Evolutionary conservation across 1,140 invertebrate species (phyloP), one percentile per base, ranked within the genome.

Genomic region (Leptinotarsa defecta): DNA sequence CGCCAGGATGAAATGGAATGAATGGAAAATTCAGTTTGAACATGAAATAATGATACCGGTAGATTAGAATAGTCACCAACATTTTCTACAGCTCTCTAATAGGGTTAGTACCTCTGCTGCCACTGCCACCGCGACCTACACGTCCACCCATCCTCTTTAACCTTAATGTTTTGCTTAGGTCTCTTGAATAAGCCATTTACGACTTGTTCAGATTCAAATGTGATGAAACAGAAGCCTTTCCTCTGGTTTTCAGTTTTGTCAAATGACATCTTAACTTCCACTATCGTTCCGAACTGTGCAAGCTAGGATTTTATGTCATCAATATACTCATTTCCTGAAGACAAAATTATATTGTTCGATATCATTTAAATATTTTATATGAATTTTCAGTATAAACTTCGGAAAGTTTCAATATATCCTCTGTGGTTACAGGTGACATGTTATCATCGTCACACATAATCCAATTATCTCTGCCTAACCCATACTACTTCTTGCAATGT

Each of bases 401-500:
- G 72, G 96, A 98, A 1, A 99, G 89, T 86, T 97, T 98, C 19
- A 99, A 87, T 81, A 99, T 94, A 81, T 99, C 97, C 78, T 99
- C 97, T 73, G 91, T 91, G 4, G 92, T 91, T 17, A 99, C 94
- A 15, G 94, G 89, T n/a, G 93, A 92, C 13, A 99, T 95, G 74
- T 91, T 90, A 81, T 99, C 97, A 87, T 99, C 98, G 86, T 99
- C 98, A 88, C 97, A 99, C 87, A 98, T 98, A 24, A 98, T 89
- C 98, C 98, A 99, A 52, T 89, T 88, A 77, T 91, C 87, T 80
- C 87, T 93, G 92, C 77, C 91, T 89, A 6, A 98, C 93, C 98
- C 98, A 99, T 62, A 92, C 96, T 8, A 99, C 97, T 64, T 97
- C 98, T 87, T 96, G 94, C 76, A 99, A 89, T 22, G 95, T 93